Conservation (phyloP, 2,113 vertebrate genomes). For the Todiramphus chloris region DNA sequence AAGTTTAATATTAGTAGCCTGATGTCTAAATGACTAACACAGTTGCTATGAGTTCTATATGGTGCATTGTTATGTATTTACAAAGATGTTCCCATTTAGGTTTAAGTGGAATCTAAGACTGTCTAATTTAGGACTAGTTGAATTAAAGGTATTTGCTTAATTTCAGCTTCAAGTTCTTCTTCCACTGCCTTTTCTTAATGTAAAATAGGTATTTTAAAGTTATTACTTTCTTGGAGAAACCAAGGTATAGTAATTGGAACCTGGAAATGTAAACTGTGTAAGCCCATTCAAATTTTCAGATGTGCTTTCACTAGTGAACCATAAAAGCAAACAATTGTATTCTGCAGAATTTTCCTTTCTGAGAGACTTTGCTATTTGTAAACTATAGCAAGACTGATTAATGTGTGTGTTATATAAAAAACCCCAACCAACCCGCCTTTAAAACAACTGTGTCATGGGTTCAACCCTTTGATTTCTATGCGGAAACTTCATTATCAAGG, state of each 20-base stretch:
- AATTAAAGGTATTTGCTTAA: neutral
- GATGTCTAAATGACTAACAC: slow-evolving; percentile 46
- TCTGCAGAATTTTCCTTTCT: neutral
- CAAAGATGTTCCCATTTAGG: neutral
- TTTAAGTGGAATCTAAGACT: neutral
- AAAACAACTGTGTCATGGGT: neutral
- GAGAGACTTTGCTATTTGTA: neutral
- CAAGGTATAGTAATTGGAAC: neutral
- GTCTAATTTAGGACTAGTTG: neutral
- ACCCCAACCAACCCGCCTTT: neutral
- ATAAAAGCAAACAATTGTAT: neutral
- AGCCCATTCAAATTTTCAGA: neutral
- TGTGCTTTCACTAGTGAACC: neutral
- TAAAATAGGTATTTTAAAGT: neutral
- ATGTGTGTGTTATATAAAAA: neutral
- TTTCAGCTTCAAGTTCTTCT: neutral
- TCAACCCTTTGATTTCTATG: slow-evolving; percentile 4
- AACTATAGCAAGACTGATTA: neutral
- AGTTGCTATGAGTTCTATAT: slow-evolving; percentile 12
- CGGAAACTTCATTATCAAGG: neutral
- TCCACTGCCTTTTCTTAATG: neutral
- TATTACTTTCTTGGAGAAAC: neutral
- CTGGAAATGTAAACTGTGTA: neutral
- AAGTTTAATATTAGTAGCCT: slow-evolving; percentile 48
- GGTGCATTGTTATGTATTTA: neutral